phyloP scores from a whole-genome alignment of 2,888 invertebrate genomes.

The Cyrtodaria siliqua region DNA sequence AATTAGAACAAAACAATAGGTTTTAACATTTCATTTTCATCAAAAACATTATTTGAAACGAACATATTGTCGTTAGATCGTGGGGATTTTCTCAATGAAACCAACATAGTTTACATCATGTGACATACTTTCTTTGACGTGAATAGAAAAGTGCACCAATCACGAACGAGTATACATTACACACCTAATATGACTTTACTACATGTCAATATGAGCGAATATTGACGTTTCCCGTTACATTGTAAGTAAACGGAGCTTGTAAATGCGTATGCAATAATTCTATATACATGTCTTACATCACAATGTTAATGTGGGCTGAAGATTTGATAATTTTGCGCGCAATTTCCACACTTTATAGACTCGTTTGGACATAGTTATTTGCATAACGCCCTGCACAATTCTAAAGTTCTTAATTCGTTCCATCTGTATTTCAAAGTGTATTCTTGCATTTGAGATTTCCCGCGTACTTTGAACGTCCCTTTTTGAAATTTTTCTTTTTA shows the following conservation, averaged over 20 bases:
- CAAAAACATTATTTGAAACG: too few relatives aligned
- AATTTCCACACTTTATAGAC: slow-evolving; percentile 24
- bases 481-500: slow-evolving; percentile 26
- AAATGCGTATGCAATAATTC: background rate
- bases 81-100: too few relatives aligned
- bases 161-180: background rate
- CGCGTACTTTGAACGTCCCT: slow-evolving; percentile 32
- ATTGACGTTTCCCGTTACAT: too few relatives aligned
- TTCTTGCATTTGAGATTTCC: slow-evolving; percentile 27
- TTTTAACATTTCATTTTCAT: too few relatives aligned
- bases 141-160: too few relatives aligned
- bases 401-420: slow-evolving; percentile 37
- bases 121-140: too few relatives aligned
- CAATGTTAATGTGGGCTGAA: slow-evolving; percentile 13
- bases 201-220: too few relatives aligned
- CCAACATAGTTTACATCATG: too few relatives aligned
- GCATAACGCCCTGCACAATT: slow-evolving; percentile 42
- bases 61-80: too few relatives aligned
- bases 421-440: slow-evolving; percentile 41
- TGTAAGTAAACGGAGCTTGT: too few relatives aligned
- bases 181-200: too few relatives aligned
- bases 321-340: slow-evolving; percentile 22
- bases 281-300: background rate
- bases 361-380: slow-evolving; percentile 18
- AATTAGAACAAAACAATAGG: too few relatives aligned